Percentiles rank a stretch among this genome's conserved stretches.
Evolutionary conservation across 1,140 invertebrate species (phyloP).

Genomic region (Drosophila melanica): DNA sequence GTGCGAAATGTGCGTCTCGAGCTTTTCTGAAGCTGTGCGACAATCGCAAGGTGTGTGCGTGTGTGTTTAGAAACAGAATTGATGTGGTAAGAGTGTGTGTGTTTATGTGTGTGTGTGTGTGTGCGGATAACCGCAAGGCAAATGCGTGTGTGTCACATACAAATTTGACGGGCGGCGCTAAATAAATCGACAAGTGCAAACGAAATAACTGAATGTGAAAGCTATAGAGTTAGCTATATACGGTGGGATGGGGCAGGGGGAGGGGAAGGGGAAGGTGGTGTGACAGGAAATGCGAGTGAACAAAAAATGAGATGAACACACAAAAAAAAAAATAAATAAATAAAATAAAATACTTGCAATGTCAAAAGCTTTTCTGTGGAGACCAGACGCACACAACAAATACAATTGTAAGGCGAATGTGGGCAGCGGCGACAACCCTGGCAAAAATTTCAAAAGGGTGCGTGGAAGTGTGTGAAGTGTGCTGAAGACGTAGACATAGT

Average conservation of each 20-base stretch:
- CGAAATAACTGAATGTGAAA: constrained; percentile 27
- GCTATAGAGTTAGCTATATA: neutral
- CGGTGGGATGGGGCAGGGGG: neutral
- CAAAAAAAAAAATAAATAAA: neutral
- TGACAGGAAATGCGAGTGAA: constrained; percentile 12
- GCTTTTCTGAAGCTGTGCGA: constrained; percentile 29
- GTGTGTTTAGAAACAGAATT: neutral
- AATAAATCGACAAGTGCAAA: constrained; percentile 42
- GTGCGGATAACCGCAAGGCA: constrained; percentile 29
- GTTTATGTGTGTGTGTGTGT: constrained; percentile 20
- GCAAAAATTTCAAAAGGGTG: constrained; percentile 27
- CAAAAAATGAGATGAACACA: too few relatives aligned
- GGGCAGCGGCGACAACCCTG: constrained; percentile 1
- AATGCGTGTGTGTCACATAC: constrained; percentile 36
- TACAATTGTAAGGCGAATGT: constrained; percentile 35
- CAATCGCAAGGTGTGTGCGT: constrained; percentile 10
- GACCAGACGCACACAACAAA: constrained; percentile 3
- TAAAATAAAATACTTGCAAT: constrained; percentile 46
- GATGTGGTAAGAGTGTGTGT: neutral
- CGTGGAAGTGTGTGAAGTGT: neutral
- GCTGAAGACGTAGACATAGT: constrained; percentile 37
- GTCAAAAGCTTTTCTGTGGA: constrained; percentile 38
- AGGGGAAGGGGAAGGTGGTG: neutral
- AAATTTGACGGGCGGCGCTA: constrained; percentile 33
- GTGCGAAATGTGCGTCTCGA: constrained; percentile 18